Base-by-base conservation (phyloP, 1,140 invertebrate genomes). In the Phymorhynchus buccinoides region DNA sequence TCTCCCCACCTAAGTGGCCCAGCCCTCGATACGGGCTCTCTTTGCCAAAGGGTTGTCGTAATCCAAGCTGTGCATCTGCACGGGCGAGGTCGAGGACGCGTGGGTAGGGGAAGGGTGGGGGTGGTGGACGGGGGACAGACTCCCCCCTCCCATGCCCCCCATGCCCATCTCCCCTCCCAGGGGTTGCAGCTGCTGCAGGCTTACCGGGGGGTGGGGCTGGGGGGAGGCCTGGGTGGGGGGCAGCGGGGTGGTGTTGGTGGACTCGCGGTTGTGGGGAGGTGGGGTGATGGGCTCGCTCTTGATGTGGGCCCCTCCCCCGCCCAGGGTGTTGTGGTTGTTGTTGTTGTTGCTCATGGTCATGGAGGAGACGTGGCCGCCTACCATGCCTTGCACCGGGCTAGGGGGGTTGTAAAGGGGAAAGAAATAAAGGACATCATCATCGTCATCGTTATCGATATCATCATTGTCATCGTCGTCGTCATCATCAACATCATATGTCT, bases 271-370 rank as follows among this genome's bases (percentile, higher is more conserved):
- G 0, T 16, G 56, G 0, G 56, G 56, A 7, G 97, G 97, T 84
- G 97, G 97, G 89, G 97, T 98, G 91, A 98, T 97, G 27, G 97
- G 97, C 93, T 98, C 97, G 89, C 97, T 97, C 94, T 98, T 99
- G 91, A 99, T 98, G 94, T 97, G 97, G 80, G 98, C 96, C 86
- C 96, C 95, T 90, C 96, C 97, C 86, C 96, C 95, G 90, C 96
- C 97, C 91, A 97, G 96, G 90, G 95, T 96, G 84, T 96, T 97
- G 95, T 96, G 81, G 96, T 97, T 80, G 96, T 96, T n/a, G n/a
- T n/a, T n/a, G n/a, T n/a, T n/a, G n/a, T n/a, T n/a, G n/a, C n/a
- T n/a, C 81, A 96, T 96, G 87, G 95, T 95, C 91, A 98, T 94
- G 73, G 94, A 90, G 78, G 92, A 91, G 66, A 93, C 87, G 35